Base-by-base conservation (phyloP, 2,888 invertebrate species). In the Nomada ruficornis region DNA sequence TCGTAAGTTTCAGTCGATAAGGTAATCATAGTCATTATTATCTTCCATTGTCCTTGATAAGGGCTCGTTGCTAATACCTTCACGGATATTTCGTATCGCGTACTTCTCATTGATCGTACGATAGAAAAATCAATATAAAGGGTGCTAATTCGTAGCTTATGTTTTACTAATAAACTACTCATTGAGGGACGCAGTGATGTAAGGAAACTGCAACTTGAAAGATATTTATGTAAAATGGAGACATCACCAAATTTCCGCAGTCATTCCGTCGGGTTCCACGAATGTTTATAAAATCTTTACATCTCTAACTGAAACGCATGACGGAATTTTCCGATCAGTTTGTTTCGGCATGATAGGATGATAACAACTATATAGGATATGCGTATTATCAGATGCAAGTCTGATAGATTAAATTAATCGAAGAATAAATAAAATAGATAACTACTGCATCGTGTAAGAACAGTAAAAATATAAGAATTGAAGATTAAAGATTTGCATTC, bases 61-160 rank as follows among this genome's bases (percentile, higher is more conserved):
- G 81, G 71, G 50, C 54, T 13, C 55, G 69, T 70, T 69, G 62
- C 81, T 82, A 78, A 75, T 72, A 82, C 78, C 72, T 75, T 72
- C 75, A 83, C 36, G 50, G 64, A 59, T 77, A 78, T 82, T 83
- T 82, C 75, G 63, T 78, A 75, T 77, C 55, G 60, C 54, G 63
- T 75, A 83, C 55, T 81, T 74, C 59, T 59, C 62, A 77, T 82
- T 74, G 77, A 83, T 59, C 72, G 23, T 81, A 70, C 42, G 44
- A 60, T 50, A 62, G 85, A 80, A 79, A 55, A 15, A 81, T 80
- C 85, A 83, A 77, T 36, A 36, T 60, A 84, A 82, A 83, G 77
- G 89, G 89, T 88, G 89, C 88, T 89, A 86, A 83, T 81, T 78
- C 71, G 57, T 86, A 88, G 63, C 75, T 86, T 67, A 80, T 80